Evolutionary conservation across 1,140 invertebrate species (phyloP).

Genomic region (Heliconius hermathena): DNA sequence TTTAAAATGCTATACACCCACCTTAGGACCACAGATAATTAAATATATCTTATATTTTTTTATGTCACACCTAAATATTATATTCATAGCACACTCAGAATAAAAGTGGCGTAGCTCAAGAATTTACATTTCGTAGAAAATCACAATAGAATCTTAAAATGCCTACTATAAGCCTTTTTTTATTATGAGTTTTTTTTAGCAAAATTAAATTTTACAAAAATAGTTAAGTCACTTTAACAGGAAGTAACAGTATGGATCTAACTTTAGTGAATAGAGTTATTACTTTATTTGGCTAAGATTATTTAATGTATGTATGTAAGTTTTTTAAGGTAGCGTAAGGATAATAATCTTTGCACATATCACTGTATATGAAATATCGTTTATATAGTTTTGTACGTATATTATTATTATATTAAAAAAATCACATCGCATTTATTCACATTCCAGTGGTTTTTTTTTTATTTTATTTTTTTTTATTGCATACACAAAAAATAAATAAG

Average conservation of each 20-base stretch:
- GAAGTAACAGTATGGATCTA: not conserved
- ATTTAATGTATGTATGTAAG: slow-evolving; percentile 46
- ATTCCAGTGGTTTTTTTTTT: not conserved
- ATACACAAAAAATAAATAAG: too few species aligned
- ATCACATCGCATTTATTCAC: not conserved
- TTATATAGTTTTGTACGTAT: not conserved
- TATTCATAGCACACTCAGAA: not conserved
- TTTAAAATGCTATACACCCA: not conserved
- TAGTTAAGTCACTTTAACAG: not conserved
- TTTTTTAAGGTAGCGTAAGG: slow-evolving; percentile 4
- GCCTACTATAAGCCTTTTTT: not conserved
- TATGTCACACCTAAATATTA: not conserved
- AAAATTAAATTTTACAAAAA: not conserved
- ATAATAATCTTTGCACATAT: slow-evolving; percentile 42
- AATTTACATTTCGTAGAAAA: not conserved
- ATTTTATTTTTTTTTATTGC: too few species aligned
- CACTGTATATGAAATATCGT: slow-evolving; percentile 17
- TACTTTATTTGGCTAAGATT: slow-evolving; percentile 36
- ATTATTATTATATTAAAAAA: not conserved
- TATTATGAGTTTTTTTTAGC: not conserved
- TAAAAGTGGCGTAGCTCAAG: not conserved
- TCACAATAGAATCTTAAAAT: not conserved
- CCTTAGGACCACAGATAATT: not conserved
- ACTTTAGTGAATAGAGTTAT: not conserved
- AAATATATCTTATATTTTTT: not conserved